Base-by-base conservation (phyloP, 2,113 vertebrate genomes). In the Tiliqua scincoides region DNA sequence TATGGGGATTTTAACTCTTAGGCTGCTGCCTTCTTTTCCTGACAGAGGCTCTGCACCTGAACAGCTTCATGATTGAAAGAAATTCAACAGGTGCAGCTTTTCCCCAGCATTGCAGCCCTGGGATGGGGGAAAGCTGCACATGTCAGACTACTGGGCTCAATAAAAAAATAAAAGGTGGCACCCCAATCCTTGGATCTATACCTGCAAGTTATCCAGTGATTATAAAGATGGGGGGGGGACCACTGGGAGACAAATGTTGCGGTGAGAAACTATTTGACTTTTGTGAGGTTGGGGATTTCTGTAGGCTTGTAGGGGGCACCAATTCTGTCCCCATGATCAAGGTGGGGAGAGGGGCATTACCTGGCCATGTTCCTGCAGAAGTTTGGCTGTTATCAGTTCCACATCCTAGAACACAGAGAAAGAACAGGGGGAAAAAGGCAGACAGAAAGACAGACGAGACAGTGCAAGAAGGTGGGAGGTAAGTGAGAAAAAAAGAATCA, bases 311-410 rank as follows among this genome's bases (percentile, higher is more conserved):
- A 48, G 10, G 43, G 57, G 23, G 65, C 35, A 62, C 15, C 17
- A 10, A 7, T 37, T 73, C 57, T 52, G 40, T 14, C n/a, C 67
- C 23, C n/a, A 30, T 54, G 20, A 80, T 61, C 48, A 59, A 61
- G 21, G 23, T 35, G 12, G 72, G 37, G 54, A 59, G 40, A 5
- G 11, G 8, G 35, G 70, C 21, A 89, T 93, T 94, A 95, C 94
- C 95, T 96, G 95, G 91, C 93, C 94, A 86, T 84, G 93, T 80
- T 94, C 93, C 88, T 95, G 90, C 67, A 95, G 94, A 88, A 95
- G 93, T 90, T 90, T 89, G 87, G 93, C 95, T 72, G 95, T 92
- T 94, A 95, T 86, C 81, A 90, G 79, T 70, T 96, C 95, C 81
- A 94, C 94, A 91, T 94, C 95, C 95, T 96, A 84, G 82, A 94